Base-by-base conservation (phyloP, 2,113 vertebrate genomes). In the Tiliqua scincoides region DNA sequence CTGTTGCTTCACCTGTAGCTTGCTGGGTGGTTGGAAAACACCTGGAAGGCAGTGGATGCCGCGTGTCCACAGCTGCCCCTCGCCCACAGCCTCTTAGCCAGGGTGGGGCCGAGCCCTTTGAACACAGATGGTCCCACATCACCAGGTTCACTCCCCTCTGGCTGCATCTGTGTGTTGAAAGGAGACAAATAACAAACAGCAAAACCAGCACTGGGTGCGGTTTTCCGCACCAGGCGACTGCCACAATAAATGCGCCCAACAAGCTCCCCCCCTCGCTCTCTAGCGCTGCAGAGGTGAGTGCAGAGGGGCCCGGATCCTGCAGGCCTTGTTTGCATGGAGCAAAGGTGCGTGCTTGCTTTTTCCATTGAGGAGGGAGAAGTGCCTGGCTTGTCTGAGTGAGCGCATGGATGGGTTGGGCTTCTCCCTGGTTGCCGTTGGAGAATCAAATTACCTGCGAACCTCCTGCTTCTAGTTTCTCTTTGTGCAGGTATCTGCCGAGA, bases 401-500 rank as follows among this genome's bases (percentile, higher is more conserved):
- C 4, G 35, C 40, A 4, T 14, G 6, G 59, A 1, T 65, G 82
- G 82, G 82, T 3, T n/a, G 57, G 75, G 75, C 80, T 82, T 74
- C 76, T 68, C 83, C 81, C 43, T 87, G 40, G 30, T 23, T 32
- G 52, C 74, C 67, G 57, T 43, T 32, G 65, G 65, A 57, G 81
- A 82, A 84, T 87, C 91, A 78, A 85, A 89, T 92, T 91, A 92
- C 90, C 65, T 78, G 84, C 68, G 52, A 73, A 14, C 59, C 63
- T 81, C 79, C 77, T 57, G 67, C 67, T 67, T n/a, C 84, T 27
- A 48, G 23, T 14, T 76, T 17, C 62, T 52, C 67, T 79, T 79
- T 79, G 67, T 72, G 67, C 65, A 14, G 23, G 54, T 71, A 14
- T 27, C 70, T 30, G 48, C 32, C 52, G 37, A 32, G 32, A 32